Evolutionary conservation across 2,113 vertebrate genomes (phyloP), one percentile per base, ranked within the genome.

Genomic region (Campylomormyrus tamandua): DNA sequence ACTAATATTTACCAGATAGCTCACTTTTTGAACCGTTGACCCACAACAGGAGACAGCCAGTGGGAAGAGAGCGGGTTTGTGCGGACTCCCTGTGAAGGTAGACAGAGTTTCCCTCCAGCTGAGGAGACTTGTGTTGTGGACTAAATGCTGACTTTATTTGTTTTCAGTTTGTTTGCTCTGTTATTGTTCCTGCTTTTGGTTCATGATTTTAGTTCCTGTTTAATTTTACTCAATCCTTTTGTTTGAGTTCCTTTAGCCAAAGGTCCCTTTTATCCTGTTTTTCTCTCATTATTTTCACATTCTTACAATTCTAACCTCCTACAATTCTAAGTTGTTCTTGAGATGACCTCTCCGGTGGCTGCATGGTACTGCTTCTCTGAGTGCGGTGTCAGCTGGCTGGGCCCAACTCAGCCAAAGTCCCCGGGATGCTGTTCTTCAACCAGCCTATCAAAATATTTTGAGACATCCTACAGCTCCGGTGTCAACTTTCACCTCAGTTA

Each of bases 381-480:
- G 27, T 5, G 7, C 13, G 0, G 24, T 35, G 39, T 52, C 49
- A 52, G n/a, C n/a, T 10, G 49, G 13, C 49, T 35, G 2, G 15
- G 50, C 27, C 27, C 83, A 21, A 21, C 85, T 35, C 35, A 42
- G 31, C 31, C n/a, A n/a, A n/a, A n/a, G n/a, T n/a, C n/a, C 74
- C 35, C 13, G 2, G 31, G 31, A 80, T 39, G 5, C 9, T 89
- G 21, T 62, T n/a, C 83, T 56, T 10, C 35, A 90, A 53, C 91
- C 89, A 86, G 49, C 87, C 83, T 85, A 35, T 83, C 83, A 90
- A 84, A 90, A 83, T 74, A 58, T 49, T 89, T 88, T 58, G 90
- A 87, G 21, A 88, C 53, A 42, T 91, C 83, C 39, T 27, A 48
- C 80, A 3, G 46, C 48, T 83, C 52, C 70, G 90, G 74, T n/a